Evolutionary conservation across 2,797 vertebrate species (phyloP).

Genomic region (Hydrocynus forskahlii): DNA sequence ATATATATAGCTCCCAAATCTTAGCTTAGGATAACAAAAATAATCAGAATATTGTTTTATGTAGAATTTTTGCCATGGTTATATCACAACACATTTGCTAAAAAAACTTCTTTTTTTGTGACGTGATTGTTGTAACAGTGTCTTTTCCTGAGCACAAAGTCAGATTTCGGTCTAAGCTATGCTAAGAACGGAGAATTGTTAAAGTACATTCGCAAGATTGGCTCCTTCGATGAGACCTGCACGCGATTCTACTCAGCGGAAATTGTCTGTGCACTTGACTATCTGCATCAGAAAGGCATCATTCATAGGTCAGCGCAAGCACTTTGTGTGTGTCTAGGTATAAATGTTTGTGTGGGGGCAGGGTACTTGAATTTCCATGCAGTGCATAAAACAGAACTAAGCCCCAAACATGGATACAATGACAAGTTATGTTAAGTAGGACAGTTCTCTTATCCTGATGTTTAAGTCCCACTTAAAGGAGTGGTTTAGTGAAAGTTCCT

Average conservation of each 20-base stretch:
- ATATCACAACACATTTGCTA: too few relatives aligned
- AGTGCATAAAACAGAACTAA: too few relatives aligned
- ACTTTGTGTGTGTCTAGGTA: background rate
- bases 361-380: background rate
- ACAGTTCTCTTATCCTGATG: background rate
- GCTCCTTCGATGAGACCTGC: slow-evolving; percentile 98
- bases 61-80: too few relatives aligned
- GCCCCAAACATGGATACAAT: background rate
- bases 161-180: slow-evolving; percentile 99
- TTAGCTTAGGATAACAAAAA: too few relatives aligned
- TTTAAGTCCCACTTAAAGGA: too few relatives aligned
- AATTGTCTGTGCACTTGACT: slow-evolving; percentile 95
- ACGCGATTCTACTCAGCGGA: slow-evolving; percentile 98
- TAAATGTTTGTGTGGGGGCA: too few relatives aligned
- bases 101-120: too few relatives aligned
- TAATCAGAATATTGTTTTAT: too few relatives aligned
- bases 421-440: background rate
- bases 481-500: too few relatives aligned
- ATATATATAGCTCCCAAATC: too few relatives aligned
- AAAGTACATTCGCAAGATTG: slow-evolving; percentile 98
- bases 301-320: slow-evolving; percentile 88
- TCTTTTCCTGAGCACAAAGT: too few relatives aligned
- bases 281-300: slow-evolving; percentile 95
- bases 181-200: slow-evolving; percentile 98
- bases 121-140: too few relatives aligned